phyloP scores from a whole-genome alignment of 2,888 invertebrate genomes.

The Lottia scabra region DNA sequence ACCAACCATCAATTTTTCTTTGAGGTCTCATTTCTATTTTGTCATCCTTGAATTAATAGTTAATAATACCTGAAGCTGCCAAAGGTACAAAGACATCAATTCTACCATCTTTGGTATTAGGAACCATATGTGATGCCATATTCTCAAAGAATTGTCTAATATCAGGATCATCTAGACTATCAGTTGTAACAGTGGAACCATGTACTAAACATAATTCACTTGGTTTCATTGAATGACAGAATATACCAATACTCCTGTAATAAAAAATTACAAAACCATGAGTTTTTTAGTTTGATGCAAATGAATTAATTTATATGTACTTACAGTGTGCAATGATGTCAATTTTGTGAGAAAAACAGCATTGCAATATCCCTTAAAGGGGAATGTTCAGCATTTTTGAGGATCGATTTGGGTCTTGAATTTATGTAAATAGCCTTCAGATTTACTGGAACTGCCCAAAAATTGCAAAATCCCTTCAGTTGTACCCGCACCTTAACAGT shows the following conservation, averaged over 20 bases:
- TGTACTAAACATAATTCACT: constrained; percentile 61
- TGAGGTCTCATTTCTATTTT: no score
- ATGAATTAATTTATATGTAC: not conserved
- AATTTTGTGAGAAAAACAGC: no score
- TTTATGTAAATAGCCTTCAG: no score
- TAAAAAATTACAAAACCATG: not conserved
- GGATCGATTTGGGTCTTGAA: no score
- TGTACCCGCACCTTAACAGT: no score
- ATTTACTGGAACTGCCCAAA: no score
- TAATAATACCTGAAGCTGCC: constrained; percentile 58
- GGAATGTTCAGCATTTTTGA: no score
- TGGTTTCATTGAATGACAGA: constrained; percentile 57
- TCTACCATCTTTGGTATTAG: constrained; percentile 58
- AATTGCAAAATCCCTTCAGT: no score
- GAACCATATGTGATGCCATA: constrained; percentile 52
- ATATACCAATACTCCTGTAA: constrained; percentile 65
- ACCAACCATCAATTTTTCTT: no score
- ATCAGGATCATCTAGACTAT: constrained; percentile 52
- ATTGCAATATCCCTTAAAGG: no score
- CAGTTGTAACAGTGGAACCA: constrained; percentile 53
- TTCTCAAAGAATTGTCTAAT: constrained; percentile 56
- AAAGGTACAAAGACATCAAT: constrained; percentile 65
- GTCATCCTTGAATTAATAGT: no score
- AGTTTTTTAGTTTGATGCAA: not conserved
- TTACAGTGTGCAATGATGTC: no score